Evolutionary conservation across 2,113 vertebrate species (phyloP).

Genomic region (Brachypteracias leptosomus): DNA sequence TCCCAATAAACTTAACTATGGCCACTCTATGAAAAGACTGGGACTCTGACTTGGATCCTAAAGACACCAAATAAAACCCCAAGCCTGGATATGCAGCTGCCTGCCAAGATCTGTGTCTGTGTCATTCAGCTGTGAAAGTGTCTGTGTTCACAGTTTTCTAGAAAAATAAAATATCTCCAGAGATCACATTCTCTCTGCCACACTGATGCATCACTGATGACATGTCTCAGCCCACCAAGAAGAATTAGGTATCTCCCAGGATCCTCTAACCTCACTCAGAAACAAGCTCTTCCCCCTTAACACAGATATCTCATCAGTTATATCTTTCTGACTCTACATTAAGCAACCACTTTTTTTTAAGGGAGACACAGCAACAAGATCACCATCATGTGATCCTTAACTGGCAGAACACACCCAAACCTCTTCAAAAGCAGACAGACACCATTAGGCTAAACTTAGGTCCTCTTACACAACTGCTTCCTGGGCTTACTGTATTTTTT

Average conservation of each 20-base stretch:
- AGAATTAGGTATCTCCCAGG: fast-evolving
- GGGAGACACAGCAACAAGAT: no score
- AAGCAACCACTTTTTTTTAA: neutral
- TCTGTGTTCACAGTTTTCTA: neutral
- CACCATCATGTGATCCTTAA: neutral
- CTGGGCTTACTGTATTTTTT: neutral
- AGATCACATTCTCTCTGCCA: neutral
- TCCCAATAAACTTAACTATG: neutral
- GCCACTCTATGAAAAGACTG: neutral
- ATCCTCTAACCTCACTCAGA: neutral
- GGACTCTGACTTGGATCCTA: neutral
- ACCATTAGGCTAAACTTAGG: neutral
- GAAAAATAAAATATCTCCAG: neutral
- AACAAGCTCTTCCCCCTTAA: neutral
- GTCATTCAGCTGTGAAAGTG: neutral
- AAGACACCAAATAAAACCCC: neutral
- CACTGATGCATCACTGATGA: neutral
- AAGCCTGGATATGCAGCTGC: neutral
- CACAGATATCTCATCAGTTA: neutral
- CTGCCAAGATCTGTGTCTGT: neutral
- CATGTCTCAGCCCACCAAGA: neutral
- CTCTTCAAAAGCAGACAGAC: neutral
- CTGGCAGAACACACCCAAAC: neutral
- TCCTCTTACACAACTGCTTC: neutral
- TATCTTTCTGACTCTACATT: neutral